Evolutionary conservation across 2,113 vertebrate genomes (phyloP), one percentile per base, ranked within the genome.

Genomic region (Cyanistes caeruleus): DNA sequence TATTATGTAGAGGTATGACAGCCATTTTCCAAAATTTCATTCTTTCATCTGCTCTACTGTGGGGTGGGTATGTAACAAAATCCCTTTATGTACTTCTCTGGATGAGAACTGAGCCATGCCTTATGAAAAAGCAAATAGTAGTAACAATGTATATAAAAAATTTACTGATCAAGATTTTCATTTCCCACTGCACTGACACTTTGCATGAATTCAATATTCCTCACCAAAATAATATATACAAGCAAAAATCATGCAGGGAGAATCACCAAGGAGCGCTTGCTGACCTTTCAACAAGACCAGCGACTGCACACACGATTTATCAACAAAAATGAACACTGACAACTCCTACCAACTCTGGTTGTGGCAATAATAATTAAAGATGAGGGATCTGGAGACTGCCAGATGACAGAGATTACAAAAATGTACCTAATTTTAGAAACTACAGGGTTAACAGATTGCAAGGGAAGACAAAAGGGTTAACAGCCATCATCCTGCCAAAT

Each of bases 391-490:
- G 53, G 84, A 94, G 75, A 69, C 55, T 60, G 64, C 19, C 59
- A 87, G 73, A 74, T 92, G 62, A 87, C 30, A 63, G 65, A 78
- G 60, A 78, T 81, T 81, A 84, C 33, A 87, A 87, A 95, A 86
- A 81, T 1, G 6, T 56, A 46, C 20, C 52, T 58, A 70, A 89
- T 87, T 92, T 92, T 77, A 94, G 73, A 55, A 77, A 67, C 23
- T 15, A 48, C 5, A 43, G 41, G 52, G 92, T 82, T 79, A 95
- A 87, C 15, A 83, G 76, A 84, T 15, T 63, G 59, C 73, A 88
- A 55, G 63, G 46, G n/a, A 78, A 92, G 58, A 12, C 15, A 19
- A 63, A 78, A 75, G 67, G 33, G 86, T 95, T 96, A 95, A 94
- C 22, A 89, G 16, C 17, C 60, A 81, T 58, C 69, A 46, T 49